Conservation (phyloP, 2,113 vertebrate species). For the Gnathonemus echidnorhynchus region DNA sequence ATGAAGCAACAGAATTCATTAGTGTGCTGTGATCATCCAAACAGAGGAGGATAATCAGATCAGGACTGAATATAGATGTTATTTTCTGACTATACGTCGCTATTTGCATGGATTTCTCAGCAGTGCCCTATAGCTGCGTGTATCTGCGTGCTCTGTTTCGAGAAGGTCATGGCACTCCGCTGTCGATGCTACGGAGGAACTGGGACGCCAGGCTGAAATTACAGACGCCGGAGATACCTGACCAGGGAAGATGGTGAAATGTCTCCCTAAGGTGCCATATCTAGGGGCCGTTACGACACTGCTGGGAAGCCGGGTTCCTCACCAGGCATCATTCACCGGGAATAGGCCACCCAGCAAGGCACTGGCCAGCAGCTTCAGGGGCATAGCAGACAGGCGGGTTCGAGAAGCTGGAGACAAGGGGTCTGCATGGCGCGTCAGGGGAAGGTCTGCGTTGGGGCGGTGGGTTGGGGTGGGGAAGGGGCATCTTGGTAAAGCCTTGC, state of each 20-base stretch:
- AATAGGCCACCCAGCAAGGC: background rate
- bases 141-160: background rate
- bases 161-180: background rate
- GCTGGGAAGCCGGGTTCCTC: background rate
- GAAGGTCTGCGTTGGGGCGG: background rate
- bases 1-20: background rate
- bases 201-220: slow-evolving; percentile 16
- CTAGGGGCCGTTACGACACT: background rate
- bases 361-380: background rate
- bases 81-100: background rate
- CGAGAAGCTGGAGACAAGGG: background rate
- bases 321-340: background rate
- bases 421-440: background rate
- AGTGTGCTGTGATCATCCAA: background rate
- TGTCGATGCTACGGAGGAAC: background rate
- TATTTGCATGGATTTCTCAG: background rate
- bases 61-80: background rate
- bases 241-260: background rate
- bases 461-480: background rate
- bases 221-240: slow-evolving; percentile 3
- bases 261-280: background rate
- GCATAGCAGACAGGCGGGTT: background rate
- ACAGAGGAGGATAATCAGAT: background rate
- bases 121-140: background rate
- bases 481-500: background rate